Evolutionary conservation across 2,888 invertebrate species (phyloP).

Genomic region (Calameuta filiformis): DNA sequence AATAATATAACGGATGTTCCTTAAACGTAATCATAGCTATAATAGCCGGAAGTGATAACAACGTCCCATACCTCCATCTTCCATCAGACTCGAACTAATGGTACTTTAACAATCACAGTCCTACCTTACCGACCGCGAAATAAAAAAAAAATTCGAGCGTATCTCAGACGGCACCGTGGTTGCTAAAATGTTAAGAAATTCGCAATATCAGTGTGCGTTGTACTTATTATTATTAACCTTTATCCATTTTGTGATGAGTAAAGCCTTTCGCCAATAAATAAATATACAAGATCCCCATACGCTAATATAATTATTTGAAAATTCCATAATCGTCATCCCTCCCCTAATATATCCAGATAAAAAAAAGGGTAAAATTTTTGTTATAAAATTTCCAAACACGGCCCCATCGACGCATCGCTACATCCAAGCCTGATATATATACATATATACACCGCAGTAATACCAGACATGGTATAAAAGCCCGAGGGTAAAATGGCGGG

Average conservation of each 20-base stretch:
- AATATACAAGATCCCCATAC: not conserved
- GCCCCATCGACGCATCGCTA: not conserved
- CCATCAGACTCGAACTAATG: too few relatives aligned
- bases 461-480: not conserved
- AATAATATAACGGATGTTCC: not conserved
- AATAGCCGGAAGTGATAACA: not conserved
- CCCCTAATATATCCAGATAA: not conserved
- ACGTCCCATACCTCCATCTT: too few relatives aligned
- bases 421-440: not conserved
- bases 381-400: not conserved
- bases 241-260: constrained; percentile 33
- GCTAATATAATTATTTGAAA: not conserved
- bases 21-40: not conserved
- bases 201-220: constrained; percentile 32
- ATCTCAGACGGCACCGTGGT: too few relatives aligned
- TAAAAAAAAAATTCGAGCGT: too few relatives aligned
- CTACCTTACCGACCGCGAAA: too few relatives aligned
- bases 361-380: not conserved
- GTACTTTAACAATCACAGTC: too few relatives aligned
- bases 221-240: constrained; percentile 30
- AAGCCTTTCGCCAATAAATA: constrained; percentile 24
- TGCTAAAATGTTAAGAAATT: not conserved
- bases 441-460: not conserved
- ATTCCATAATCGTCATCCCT: not conserved
- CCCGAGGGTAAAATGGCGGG: constrained; percentile 23